Evolutionary conservation across 2,888 invertebrate species (phyloP).

Genomic region (Idaea biselata): DNA sequence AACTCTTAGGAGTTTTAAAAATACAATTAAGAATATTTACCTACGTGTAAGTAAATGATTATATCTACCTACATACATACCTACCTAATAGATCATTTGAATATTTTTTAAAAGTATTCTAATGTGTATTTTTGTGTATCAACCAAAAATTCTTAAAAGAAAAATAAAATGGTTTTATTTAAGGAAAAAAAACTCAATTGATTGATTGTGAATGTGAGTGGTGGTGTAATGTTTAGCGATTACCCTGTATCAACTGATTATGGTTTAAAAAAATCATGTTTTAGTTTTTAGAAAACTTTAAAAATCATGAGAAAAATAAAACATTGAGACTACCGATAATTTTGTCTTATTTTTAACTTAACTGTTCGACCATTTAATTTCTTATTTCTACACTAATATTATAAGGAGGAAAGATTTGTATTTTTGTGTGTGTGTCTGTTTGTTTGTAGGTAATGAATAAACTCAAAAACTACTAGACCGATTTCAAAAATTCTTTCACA

Average conservation of each 20-base stretch:
- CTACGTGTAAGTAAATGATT: background rate
- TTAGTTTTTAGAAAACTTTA: background rate
- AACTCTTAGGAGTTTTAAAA: background rate
- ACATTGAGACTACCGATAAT: background rate
- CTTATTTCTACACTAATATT: too few relatives aligned
- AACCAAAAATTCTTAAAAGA: background rate
- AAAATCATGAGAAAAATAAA: slow-evolving; percentile 5
- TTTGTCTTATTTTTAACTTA: background rate
- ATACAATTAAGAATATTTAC: background rate
- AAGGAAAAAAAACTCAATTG: background rate
- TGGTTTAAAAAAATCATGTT: background rate
- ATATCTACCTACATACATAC: background rate
- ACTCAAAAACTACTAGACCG: too few relatives aligned
- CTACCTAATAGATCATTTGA: background rate
- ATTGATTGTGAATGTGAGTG: background rate
- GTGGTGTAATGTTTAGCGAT: background rate
- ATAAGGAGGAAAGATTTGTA: too few relatives aligned
- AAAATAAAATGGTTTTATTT: background rate
- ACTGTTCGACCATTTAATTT: too few relatives aligned
- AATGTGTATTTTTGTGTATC: background rate
- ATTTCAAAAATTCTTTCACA: too few relatives aligned
- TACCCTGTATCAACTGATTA: background rate
- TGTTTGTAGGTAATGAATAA: too few relatives aligned
- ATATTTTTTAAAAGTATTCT: background rate
- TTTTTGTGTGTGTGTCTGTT: too few relatives aligned